phyloP scores from a whole-genome alignment of 2,888 invertebrate species.

The Cryptophagus acutangulus region DNA sequence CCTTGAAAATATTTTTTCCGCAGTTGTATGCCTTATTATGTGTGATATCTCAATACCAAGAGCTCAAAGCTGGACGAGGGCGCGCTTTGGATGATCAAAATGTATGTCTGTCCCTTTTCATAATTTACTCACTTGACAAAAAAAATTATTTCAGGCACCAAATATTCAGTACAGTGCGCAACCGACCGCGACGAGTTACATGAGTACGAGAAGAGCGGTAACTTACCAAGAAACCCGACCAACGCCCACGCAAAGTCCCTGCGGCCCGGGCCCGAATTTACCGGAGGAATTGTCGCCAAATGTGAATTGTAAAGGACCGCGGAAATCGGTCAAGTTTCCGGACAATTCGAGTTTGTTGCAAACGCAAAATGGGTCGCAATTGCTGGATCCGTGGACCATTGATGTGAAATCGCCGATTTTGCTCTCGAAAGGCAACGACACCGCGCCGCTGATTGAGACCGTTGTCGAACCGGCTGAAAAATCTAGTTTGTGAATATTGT shows the following conservation, averaged over 20 bases:
- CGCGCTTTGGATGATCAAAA: conserved; percentile 64
- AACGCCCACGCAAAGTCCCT: conserved; percentile 53
- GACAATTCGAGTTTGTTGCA: conserved; percentile 46
- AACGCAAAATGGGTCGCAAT: conserved; percentile 36
- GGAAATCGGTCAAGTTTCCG: conserved; percentile 69
- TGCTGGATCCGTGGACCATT: conserved; percentile 43
- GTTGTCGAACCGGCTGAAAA: conserved; percentile 14
- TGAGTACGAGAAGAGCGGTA: conserved; percentile 48
- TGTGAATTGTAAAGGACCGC: conserved; percentile 47
- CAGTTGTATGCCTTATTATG: conserved; percentile 79
- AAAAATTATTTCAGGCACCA: conserved; percentile 48
- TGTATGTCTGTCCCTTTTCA: conserved; percentile 33
- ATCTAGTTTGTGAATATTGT: conserved; percentile 20
- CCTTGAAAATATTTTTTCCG: conserved; percentile 27
- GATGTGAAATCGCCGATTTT: conserved; percentile 37
- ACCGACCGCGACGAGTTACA: conserved; percentile 53
- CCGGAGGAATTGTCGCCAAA: conserved; percentile 43
- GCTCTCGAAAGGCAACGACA: conserved; percentile 29
- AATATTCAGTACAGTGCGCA: conserved; percentile 53
- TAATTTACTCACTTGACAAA: not conserved
- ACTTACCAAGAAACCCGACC: conserved; percentile 52
- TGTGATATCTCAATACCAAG: conserved; percentile 83
- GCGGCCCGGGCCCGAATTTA: conserved; percentile 37
- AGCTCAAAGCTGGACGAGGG: conserved; percentile 68
- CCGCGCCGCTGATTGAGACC: conserved; percentile 35